Conservation (phyloP, 2,113 vertebrate species). For the Galemys pyrenaicus region DNA sequence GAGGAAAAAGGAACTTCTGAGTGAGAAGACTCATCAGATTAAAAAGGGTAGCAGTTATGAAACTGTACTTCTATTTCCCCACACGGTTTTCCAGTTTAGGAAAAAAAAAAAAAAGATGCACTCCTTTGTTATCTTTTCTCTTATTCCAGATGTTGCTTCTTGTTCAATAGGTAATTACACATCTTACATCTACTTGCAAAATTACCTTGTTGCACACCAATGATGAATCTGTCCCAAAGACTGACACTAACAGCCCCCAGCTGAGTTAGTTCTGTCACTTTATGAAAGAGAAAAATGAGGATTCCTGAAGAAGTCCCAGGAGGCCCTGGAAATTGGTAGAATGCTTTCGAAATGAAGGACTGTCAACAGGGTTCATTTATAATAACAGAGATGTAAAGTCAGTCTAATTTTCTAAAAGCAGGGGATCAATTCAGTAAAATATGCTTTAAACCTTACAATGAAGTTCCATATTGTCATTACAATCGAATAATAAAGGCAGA, state of each 20-base stretch:
- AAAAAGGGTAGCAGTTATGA: neutral
- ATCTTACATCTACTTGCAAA: neutral
- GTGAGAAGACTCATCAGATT: neutral
- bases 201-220: neutral
- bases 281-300: neutral
- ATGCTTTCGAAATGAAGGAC: neutral
- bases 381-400: constrained; percentile 50
- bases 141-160: constrained; percentile 30
- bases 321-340: neutral
- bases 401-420: constrained; percentile 61
- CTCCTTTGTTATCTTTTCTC: neutral
- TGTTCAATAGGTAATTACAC: neutral
- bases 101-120: neutral
- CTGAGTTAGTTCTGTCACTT: neutral
- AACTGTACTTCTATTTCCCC: neutral
- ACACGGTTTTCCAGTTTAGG: neutral
- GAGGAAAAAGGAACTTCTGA: neutral
- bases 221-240: constrained; percentile 15
- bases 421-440: constrained; percentile 56
- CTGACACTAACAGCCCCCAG: neutral
- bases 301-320: constrained; percentile 33
- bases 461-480: neutral
- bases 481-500: neutral
- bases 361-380: constrained; percentile 34
- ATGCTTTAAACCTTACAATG: constrained; percentile 38